phyloP scores from a whole-genome alignment of 1,140 invertebrate species.

The Dinothrombium tinctorium region DNA sequence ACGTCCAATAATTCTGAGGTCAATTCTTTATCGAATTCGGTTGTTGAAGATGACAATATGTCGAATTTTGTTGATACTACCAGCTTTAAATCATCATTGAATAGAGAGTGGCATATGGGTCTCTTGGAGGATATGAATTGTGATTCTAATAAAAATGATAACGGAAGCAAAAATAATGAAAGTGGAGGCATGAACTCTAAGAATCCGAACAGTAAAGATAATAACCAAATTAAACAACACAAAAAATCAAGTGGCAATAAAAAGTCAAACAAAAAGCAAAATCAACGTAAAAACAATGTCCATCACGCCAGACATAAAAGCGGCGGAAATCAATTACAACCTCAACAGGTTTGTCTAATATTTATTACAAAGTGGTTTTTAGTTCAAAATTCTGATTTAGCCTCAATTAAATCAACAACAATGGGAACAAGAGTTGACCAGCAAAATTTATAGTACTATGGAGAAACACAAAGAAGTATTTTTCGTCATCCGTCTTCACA shows the following conservation, averaged over 20 bases:
- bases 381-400: background rate
- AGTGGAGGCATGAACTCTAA: slow-evolving; percentile 74
- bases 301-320: slow-evolving; percentile 12
- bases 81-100: no score
- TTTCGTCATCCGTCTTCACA: slow-evolving; percentile 87
- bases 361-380: background rate
- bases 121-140: no score
- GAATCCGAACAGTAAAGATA: slow-evolving; percentile 37
- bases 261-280: slow-evolving; percentile 15
- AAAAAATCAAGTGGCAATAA: slow-evolving; percentile 13
- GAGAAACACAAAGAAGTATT: slow-evolving; percentile 99
- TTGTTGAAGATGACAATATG: no score
- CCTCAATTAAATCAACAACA: slow-evolving; percentile 5
- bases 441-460: slow-evolving; percentile 94
- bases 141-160: no score
- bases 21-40: background rate
- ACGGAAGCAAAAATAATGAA: slow-evolving; percentile 78
- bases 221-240: slow-evolving; percentile 8
- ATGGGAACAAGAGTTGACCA: slow-evolving; percentile 41
- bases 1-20: slow-evolving; percentile 35
- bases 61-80: no score
- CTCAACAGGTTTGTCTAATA: slow-evolving; percentile 5
- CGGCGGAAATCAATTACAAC: slow-evolving; percentile 6
- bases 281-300: slow-evolving; percentile 13
- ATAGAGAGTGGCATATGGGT: no score